A percentile compares a stretch with the other conserved stretches of the same genome.
These are phyloP conservation scores for Diploptera punctata DNA, from an alignment of 2,888 invertebrate species.

Conservation along the genomic window DNA sequence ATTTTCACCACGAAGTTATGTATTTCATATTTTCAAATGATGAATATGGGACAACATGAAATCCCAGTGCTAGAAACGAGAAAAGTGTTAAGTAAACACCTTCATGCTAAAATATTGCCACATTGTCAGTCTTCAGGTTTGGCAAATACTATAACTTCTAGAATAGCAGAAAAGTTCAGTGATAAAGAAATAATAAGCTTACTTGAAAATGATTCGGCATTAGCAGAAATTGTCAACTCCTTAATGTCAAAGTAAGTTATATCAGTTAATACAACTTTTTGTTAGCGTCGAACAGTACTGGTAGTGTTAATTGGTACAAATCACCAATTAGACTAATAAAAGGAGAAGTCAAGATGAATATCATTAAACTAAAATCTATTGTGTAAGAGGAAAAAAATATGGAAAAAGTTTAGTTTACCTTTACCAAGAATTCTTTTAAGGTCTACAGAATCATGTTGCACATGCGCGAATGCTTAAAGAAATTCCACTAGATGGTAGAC, in stretches of 20 bases:
- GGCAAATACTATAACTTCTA: neutral
- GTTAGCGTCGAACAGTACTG: neutral
- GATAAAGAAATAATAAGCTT: constrained; percentile 26
- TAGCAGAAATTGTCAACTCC: neutral
- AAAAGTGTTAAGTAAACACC: constrained; percentile 21
- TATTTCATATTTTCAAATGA: no score
- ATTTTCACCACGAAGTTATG: no score
- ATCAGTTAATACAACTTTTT: neutral
- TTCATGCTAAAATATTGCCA: constrained; percentile 28
- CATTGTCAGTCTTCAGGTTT: neutral
- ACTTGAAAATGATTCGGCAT: constrained; percentile 23
- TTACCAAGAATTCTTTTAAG: no score
- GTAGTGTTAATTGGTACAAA: no score
- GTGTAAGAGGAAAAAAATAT: no score
- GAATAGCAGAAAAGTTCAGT: constrained; percentile 18
- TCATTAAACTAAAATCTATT: no score
- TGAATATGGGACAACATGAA: neutral
- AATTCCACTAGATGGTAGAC: no score
- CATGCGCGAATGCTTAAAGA: no score
- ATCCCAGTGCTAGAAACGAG: constrained; percentile 30
- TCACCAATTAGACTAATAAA: no score
- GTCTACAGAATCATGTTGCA: no score
- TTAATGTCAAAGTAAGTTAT: constrained; percentile 11
- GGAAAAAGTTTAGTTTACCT: no score
- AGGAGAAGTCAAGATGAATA: no score